These are phyloP conservation scores for Alloplasta piceator DNA, from an alignment of 2,888 invertebrate species.

Conservation along the genomic window DNA sequence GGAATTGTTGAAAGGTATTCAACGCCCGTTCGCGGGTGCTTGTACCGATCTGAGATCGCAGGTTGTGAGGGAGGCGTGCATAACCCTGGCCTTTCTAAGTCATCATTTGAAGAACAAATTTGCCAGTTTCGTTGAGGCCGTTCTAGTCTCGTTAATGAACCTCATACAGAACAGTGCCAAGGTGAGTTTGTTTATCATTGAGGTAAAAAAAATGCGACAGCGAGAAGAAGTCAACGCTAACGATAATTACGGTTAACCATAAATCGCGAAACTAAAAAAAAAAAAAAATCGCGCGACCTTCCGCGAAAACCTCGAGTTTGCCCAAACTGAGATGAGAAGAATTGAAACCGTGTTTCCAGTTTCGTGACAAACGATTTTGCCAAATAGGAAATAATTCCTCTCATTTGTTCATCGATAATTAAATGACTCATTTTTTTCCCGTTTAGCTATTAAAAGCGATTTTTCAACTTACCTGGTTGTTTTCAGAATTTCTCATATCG, in stretches of 20 bases:
- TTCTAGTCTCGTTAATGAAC: conserved; percentile 93
- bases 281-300: conserved; percentile 37
- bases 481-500: neutral
- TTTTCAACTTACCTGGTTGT: neutral
- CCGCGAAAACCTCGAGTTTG: conserved; percentile 47
- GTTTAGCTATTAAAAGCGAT: neutral
- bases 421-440: no score
- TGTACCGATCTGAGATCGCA: conserved; percentile 96
- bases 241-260: neutral
- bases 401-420: no score
- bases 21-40: conserved; percentile 91
- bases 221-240: neutral
- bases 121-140: conserved; percentile 93
- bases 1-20: conserved; percentile 90
- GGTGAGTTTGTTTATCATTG: conserved; percentile 84
- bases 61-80: conserved; percentile 97
- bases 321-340: conserved; percentile 40
- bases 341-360: conserved; percentile 21
- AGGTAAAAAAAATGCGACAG: neutral
- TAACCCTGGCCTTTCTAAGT: conserved; percentile 96
- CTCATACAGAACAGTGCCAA: conserved; percentile 98
- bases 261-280: neutral
- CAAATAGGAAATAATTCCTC: conserved; percentile 3
- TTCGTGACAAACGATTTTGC: neutral
- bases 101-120: conserved; percentile 92